Conservation (phyloP, 2,888 invertebrate genomes). For the Melinaea marsaeus region DNA sequence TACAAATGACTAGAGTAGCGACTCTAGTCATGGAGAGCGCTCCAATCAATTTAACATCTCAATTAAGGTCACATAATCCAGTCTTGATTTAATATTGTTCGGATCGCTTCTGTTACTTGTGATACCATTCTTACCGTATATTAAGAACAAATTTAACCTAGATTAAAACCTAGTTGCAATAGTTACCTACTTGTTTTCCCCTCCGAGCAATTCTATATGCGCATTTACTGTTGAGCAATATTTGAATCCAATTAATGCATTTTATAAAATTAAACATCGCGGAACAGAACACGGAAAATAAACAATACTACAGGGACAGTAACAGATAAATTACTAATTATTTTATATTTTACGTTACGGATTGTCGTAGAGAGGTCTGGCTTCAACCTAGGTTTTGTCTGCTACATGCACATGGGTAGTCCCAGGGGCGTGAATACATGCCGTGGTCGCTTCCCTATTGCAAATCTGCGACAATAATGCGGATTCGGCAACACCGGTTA, state of each 20-base stretch:
- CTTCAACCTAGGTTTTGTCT: constrained; percentile 15
- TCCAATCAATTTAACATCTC: constrained; percentile 36
- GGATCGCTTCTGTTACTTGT: constrained; percentile 25
- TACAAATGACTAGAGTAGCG: constrained; percentile 21
- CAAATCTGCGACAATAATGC: constrained; percentile 22
- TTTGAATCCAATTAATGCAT: too few relatives aligned
- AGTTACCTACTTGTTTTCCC: too few relatives aligned
- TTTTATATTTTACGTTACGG: not conserved
- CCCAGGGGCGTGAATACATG: constrained; percentile 14
- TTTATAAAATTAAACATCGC: too few relatives aligned
- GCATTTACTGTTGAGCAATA: too few relatives aligned
- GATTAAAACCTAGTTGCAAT: too few relatives aligned
- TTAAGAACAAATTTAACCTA: constrained; percentile 32
- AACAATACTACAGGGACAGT: too few relatives aligned
- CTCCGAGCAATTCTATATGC: too few relatives aligned
- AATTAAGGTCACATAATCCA: constrained; percentile 30
- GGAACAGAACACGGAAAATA: too few relatives aligned
- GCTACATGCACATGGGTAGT: constrained; percentile 27
- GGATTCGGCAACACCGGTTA: constrained; percentile 30
- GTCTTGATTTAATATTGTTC: constrained; percentile 32
- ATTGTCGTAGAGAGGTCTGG: constrained; percentile 14
- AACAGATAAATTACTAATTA: too few relatives aligned
- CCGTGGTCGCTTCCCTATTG: constrained; percentile 26
- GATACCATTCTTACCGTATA: constrained; percentile 22
- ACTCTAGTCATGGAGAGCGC: constrained; percentile 32